Conservation (phyloP, 2,113 vertebrate species). For the Triplophysa rosa region DNA sequence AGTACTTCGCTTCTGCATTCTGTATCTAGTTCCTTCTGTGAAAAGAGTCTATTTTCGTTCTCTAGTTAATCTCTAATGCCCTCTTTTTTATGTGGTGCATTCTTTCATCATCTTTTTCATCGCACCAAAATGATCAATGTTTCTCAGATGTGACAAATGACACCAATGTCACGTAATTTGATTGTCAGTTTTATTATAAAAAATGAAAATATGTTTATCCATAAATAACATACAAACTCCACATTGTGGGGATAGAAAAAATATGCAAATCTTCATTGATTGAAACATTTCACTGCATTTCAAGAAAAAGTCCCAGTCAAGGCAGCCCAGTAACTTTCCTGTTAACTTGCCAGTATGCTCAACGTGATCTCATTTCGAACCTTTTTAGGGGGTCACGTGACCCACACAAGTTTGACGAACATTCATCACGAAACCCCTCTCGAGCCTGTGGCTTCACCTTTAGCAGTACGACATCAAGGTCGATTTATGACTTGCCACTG, state of each 20-base stretch:
- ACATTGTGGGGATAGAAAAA: slow-evolving; percentile 56
- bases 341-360: too few relatives aligned
- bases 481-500: neutral
- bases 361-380: neutral
- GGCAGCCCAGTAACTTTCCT: slow-evolving; percentile 4
- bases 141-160: neutral
- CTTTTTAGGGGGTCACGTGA: neutral
- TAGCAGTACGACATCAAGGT: neutral
- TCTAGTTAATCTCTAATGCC: neutral
- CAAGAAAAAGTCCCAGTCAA: slow-evolving; percentile 56
- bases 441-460: neutral
- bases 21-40: slow-evolving; percentile 32
- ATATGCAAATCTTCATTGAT: slow-evolving; percentile 65
- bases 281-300: slow-evolving; percentile 54
- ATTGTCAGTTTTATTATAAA: slow-evolving; percentile 32
- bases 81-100: neutral
- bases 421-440: neutral
- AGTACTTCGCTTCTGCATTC: slow-evolving; percentile 22
- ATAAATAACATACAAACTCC: slow-evolving; percentile 68
- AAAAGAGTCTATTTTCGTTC: slow-evolving; percentile 18
- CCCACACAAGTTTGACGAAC: neutral
- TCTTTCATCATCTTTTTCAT: neutral
- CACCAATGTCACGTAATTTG: neutral
- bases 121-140: too few relatives aligned
- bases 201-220: slow-evolving; percentile 40